Conservation (phyloP, 1,140 invertebrate genomes). For the Fopius arisanus region DNA sequence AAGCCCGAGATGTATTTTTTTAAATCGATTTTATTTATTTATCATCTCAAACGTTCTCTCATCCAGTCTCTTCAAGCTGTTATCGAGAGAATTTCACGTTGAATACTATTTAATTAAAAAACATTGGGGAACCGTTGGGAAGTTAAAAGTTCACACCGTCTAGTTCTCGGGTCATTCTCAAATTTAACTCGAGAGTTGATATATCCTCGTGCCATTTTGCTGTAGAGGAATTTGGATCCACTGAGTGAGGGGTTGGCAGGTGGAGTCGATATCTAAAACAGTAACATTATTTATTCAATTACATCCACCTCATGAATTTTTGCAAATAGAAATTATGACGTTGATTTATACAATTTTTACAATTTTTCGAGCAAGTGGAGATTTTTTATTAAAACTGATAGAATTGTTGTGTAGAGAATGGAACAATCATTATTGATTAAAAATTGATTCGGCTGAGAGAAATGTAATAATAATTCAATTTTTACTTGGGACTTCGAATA, state of each 20-base stretch:
- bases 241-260: constrained; percentile 78
- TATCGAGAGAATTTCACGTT: neutral
- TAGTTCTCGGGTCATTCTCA: constrained; percentile 77
- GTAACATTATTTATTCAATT: neutral
- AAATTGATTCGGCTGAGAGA: too few species aligned
- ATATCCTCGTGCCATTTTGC: constrained; percentile 80
- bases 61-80: neutral
- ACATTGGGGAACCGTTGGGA: neutral
- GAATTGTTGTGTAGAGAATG: too few species aligned
- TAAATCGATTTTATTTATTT: neutral
- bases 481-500: constrained; percentile 66
- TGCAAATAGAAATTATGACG: too few species aligned
- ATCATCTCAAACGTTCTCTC: neutral
- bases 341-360: too few species aligned
- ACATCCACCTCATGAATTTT: neutral
- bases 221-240: constrained; percentile 79
- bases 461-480: neutral
- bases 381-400: too few species aligned
- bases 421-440: too few species aligned
- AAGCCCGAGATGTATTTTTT: neutral
- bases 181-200: constrained; percentile 73
- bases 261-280: constrained; percentile 71
- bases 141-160: constrained; percentile 85
- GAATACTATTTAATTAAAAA: neutral
- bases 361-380: too few species aligned